phyloP scores from a whole-genome alignment of 2,113 vertebrate genomes.

The Proteles cristata region DNA sequence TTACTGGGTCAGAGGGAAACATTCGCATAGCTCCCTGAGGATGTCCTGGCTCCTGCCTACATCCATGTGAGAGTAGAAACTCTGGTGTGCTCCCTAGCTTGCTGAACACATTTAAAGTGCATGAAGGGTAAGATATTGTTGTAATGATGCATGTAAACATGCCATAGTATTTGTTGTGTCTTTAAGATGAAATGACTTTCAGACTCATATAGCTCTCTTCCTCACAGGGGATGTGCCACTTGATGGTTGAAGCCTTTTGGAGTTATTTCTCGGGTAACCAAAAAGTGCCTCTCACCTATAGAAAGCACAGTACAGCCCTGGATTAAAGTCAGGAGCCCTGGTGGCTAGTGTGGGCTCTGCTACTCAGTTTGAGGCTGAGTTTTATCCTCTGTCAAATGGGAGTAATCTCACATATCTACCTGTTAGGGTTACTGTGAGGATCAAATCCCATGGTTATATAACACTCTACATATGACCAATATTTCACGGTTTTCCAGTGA shows the following conservation, averaged over 20 bases:
- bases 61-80: not conserved
- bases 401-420: not conserved
- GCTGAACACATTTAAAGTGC: not conserved
- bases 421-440: constrained; percentile 13
- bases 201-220: constrained; percentile 66
- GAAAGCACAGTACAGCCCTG: constrained; percentile 27
- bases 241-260: constrained; percentile 57
- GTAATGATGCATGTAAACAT: constrained; percentile 26
- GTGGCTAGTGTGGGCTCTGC: not conserved
- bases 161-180: not conserved
- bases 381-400: constrained; percentile 51
- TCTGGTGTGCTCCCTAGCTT: not conserved
- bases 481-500: not conserved
- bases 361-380: constrained; percentile 37
- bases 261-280: constrained; percentile 63
- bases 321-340: constrained; percentile 38
- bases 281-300: constrained; percentile 37
- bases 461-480: not conserved
- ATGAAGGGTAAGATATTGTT: not conserved
- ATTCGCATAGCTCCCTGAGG: not conserved
- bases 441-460: not conserved
- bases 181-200: constrained; percentile 47
- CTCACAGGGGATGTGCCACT: constrained; percentile 65
- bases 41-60: not conserved
- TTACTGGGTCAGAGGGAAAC: not conserved